Evolutionary conservation across 2,797 vertebrate species (phyloP).

Genomic region (Protosalanx chinensis): DNA sequence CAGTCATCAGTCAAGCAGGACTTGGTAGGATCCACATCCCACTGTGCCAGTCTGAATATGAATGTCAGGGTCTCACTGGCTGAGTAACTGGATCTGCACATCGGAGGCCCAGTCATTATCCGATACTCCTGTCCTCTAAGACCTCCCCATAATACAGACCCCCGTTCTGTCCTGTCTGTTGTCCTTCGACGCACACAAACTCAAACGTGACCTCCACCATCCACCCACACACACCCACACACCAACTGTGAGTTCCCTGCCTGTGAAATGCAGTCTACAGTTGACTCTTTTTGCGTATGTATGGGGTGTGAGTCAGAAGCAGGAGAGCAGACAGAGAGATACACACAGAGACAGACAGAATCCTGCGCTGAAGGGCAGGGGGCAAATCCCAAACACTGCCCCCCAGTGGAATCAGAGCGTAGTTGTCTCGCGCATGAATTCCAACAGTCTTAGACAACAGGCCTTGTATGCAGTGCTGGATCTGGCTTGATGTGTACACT

Average conservation of each 20-base stretch:
- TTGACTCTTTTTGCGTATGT: not conserved
- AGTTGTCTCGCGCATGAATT: not conserved
- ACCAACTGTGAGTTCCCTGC: not conserved
- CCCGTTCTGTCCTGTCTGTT: not conserved
- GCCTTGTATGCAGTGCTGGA: not conserved
- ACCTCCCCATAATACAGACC: not conserved
- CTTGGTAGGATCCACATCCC: not conserved
- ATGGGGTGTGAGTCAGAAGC: not conserved
- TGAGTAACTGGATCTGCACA: not conserved
- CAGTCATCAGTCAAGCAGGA: not conserved
- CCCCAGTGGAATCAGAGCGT: not conserved
- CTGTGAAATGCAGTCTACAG: not conserved
- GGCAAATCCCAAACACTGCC: not conserved
- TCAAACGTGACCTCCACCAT: not conserved
- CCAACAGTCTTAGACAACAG: not conserved
- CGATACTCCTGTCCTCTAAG: not conserved
- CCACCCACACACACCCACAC: not conserved
- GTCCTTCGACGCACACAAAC: not conserved
- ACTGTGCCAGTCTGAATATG: not conserved
- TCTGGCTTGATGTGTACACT: too few relatives aligned
- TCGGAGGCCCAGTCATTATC: not conserved
- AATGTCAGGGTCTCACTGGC: not conserved
- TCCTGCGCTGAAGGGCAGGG: too few relatives aligned
- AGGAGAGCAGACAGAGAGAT: too few relatives aligned
- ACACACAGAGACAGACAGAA: too few relatives aligned